Conservation (phyloP, 2,888 invertebrate genomes). For the Eristalis tenax region DNA sequence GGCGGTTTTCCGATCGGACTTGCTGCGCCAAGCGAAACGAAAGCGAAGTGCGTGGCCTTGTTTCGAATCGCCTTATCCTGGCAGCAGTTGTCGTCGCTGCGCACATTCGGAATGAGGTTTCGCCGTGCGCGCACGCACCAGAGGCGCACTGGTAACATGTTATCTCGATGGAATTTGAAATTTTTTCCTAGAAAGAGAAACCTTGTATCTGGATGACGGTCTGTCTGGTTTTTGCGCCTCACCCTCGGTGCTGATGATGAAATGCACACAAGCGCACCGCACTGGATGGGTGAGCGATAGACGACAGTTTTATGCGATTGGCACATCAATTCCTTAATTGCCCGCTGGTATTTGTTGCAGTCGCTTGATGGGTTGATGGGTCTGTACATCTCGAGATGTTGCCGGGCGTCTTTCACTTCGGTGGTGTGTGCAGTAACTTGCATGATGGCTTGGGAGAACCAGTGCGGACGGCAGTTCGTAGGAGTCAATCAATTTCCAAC, state of each 20-base stretch:
- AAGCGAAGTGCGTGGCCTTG: constrained; percentile 68
- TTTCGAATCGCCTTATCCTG: constrained; percentile 53
- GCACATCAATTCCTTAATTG: constrained; percentile 79
- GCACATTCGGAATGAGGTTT: constrained; percentile 52
- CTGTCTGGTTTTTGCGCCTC: constrained; percentile 14
- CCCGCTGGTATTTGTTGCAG: constrained; percentile 29
- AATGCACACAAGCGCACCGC: constrained; percentile 55
- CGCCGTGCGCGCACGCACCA: constrained; percentile 12
- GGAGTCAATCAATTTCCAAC: background rate
- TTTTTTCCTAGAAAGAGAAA: constrained; percentile 70
- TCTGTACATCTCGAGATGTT: constrained; percentile 9
- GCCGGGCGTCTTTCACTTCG: constrained; percentile 61
- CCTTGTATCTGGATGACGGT: constrained; percentile 46
- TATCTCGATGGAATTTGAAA: constrained; percentile 56
- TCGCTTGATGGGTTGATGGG: background rate
- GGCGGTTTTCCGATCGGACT: background rate
- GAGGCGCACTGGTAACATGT: background rate
- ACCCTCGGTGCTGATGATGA: constrained; percentile 37
- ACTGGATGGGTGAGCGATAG: constrained; percentile 62
- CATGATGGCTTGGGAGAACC: background rate
- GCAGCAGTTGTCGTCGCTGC: constrained; percentile 18
- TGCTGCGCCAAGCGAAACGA: constrained; percentile 33
- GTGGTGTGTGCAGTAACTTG: constrained; percentile 27
- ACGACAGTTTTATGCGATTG: constrained; percentile 77
- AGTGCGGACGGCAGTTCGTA: background rate